Conservation (phyloP, 2,113 vertebrate species). For the Crotalus horridus region DNA sequence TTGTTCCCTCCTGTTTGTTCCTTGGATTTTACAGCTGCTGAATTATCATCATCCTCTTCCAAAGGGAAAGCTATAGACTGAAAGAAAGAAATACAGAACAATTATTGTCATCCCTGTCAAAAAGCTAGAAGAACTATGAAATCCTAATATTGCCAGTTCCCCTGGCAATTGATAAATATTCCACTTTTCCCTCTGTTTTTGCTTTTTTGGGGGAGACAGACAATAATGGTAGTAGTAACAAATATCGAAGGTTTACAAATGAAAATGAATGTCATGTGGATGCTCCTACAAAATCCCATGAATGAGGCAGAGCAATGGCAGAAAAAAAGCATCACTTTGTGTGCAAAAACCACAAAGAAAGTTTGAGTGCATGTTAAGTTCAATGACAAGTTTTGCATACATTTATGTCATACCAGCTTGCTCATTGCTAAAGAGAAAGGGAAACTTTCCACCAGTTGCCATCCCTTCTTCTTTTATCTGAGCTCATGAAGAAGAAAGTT, state of each 20-base stretch:
- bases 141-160: neutral
- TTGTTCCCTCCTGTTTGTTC: slow-evolving; percentile 68
- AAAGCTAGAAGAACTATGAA: neutral
- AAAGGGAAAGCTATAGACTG: slow-evolving; percentile 56
- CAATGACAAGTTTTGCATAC: neutral
- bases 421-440: neutral
- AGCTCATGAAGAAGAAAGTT: neutral
- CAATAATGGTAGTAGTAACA: neutral
- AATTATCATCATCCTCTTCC: slow-evolving; percentile 69
- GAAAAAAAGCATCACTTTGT: too few relatives aligned
- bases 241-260: neutral
- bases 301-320: neutral
- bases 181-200: neutral
- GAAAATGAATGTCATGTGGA: neutral
- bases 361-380: neutral
- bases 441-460: neutral
- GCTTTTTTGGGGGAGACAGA: neutral
- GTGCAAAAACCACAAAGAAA: neutral
- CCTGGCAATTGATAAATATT: neutral
- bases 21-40: slow-evolving; percentile 57
- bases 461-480: neutral
- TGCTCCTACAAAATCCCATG: neutral
- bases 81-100: neutral
- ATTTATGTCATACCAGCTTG: neutral
- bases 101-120: neutral